Base-by-base conservation (phyloP, 2,888 invertebrate species). In the Micoletzkya japonica region DNA sequence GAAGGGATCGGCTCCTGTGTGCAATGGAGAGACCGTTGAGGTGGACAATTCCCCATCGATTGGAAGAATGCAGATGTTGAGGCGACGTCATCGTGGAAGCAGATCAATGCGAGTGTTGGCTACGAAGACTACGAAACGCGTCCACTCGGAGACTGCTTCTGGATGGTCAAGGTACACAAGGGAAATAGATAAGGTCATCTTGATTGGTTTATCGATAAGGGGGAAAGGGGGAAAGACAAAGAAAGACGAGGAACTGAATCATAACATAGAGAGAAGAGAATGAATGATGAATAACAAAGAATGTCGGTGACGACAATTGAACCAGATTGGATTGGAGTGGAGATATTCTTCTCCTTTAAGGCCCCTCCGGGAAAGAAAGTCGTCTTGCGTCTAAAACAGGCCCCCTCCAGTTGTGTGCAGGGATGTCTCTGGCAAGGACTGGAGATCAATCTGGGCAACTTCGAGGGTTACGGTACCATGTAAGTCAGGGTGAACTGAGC, bases 331-430 rank as follows among this genome's bases (percentile, higher is more conserved):
- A n/a, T n/a, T n/a, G n/a, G n/a, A n/a, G n/a, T n/a, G n/a, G n/a
- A n/a, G n/a, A n/a, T n/a, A n/a, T n/a, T n/a, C n/a, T n/a, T n/a
- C n/a, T n/a, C 10, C 10, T 26, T 26, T 34, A 34, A 64, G 64
- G 64, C 64, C 24, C 64, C 64, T 1, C 26, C 52, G 6, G 64
- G 64, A 2, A 64, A 64, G 52, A 64, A 64, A 24, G 32, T 64
- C 10, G 50, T 52, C 24, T 64, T 64, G 36, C 34, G 37, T 36
- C 52, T 64, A 14, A 64, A 34, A 2, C 17, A 34, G 2, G 34
- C 64, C 28, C 64, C 64, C 24, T 50, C 64, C 24, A 39, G 39
- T n/a, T 64, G 64, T 24, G 64, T 64, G 14, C 52, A 64, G 64
- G 52, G 26, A 52, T 64, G 64, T 24, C 30, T 36, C 10, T 64